Evolutionary conservation across 2,888 invertebrate species (phyloP).

Genomic region (Anthrax anthrax): DNA sequence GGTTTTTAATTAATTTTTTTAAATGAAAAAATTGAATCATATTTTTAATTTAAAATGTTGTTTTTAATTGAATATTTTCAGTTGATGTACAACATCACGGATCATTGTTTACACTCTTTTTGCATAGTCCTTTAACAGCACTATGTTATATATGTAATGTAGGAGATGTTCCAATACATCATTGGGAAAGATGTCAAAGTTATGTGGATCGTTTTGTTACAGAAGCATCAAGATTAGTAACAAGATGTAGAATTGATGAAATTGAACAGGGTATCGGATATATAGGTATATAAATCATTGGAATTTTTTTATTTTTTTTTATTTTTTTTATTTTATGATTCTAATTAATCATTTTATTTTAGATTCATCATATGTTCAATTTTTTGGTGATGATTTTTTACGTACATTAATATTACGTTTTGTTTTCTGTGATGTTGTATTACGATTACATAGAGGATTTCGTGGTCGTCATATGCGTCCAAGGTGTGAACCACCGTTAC

Average conservation of each 20-base stretch:
- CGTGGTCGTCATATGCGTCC: constrained; percentile 76
- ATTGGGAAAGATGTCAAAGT: constrained; percentile 83
- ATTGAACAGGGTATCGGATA: constrained; percentile 36
- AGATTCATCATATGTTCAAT: constrained; percentile 63
- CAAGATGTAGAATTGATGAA: constrained; percentile 67
- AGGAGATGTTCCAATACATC: constrained; percentile 64
- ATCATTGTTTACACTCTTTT: constrained; percentile 86
- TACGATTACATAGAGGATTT: constrained; percentile 75
- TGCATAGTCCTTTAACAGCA: constrained; percentile 85
- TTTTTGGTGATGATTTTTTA: constrained; percentile 90
- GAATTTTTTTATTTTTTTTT: neutral
- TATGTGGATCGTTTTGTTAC: constrained; percentile 79
- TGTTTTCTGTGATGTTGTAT: constrained; percentile 83
- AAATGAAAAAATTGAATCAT: neutral
- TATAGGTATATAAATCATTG: constrained; percentile 22
- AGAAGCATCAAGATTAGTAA: constrained; percentile 73
- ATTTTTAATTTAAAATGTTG: constrained; percentile 1
- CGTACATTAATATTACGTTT: constrained; percentile 76
- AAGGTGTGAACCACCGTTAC: constrained; percentile 70
- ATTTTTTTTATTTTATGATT: too few relatives aligned
- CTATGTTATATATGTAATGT: constrained; percentile 86
- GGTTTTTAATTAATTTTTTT: constrained; percentile 36
- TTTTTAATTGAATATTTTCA: constrained; percentile 2
- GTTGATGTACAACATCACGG: constrained; percentile 79
- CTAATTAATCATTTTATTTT: too few relatives aligned